These are phyloP conservation scores for Pterobdella sp. DNA, from an alignment of 2,888 invertebrate species.

Conservation along the genomic window DNA sequence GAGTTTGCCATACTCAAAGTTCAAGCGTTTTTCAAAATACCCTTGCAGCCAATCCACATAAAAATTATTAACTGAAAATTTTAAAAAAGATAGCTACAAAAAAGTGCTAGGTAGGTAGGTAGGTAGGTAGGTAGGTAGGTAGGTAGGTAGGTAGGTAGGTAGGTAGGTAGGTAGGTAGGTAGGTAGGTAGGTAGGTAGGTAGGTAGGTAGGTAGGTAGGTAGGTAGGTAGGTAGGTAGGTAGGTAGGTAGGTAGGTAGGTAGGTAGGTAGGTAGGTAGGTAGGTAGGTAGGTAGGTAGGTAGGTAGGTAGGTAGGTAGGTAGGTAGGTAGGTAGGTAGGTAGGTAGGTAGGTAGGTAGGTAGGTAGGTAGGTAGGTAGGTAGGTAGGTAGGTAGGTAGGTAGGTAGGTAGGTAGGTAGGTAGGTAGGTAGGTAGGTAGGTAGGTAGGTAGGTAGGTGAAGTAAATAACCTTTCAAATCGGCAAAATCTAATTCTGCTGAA, in stretches of 20 bases:
- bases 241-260: slow-evolving; percentile 25
- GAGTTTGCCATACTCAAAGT: no score
- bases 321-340: slow-evolving; percentile 25
- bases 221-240: slow-evolving; percentile 25
- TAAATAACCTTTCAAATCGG: no score
- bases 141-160: slow-evolving; percentile 25
- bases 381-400: slow-evolving; percentile 22
- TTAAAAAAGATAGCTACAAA: no score
- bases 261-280: slow-evolving; percentile 25
- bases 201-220: slow-evolving; percentile 25
- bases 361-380: slow-evolving; percentile 22
- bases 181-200: slow-evolving; percentile 25
- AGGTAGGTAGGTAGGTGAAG: slow-evolving; percentile 22
- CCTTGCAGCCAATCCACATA: no score
- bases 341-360: slow-evolving; percentile 21
- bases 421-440: slow-evolving; percentile 22
- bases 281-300: slow-evolving; percentile 25
- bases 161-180: slow-evolving; percentile 25
- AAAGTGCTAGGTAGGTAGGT: slow-evolving; percentile 23
- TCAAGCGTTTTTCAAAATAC: no score
- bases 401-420: slow-evolving; percentile 22
- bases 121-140: slow-evolving; percentile 25
- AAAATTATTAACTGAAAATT: no score
- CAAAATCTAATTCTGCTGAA: no score
- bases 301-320: slow-evolving; percentile 25